Percentiles rank a stretch among this genome's conserved stretches.
Evolutionary conservation across 2,888 invertebrate species (phyloP).

Genomic region (Stegophylla sp.): DNA sequence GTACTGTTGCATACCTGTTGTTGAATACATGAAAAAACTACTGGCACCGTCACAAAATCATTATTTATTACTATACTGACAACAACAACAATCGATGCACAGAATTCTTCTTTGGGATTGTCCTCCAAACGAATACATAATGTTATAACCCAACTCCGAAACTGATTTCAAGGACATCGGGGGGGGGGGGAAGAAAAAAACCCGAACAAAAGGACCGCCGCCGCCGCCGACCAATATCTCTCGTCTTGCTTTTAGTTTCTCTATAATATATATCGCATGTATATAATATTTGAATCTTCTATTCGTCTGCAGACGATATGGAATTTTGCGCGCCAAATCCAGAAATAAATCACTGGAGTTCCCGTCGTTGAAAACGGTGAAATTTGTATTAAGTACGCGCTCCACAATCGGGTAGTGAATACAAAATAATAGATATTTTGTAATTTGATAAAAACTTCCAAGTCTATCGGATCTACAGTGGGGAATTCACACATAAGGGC

Average conservation of each 20-base stretch:
- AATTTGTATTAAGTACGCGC: too few relatives aligned
- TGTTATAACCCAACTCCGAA: not conserved
- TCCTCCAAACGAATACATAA: not conserved
- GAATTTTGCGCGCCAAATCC: too few relatives aligned
- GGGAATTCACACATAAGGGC: too few relatives aligned
- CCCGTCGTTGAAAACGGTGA: too few relatives aligned
- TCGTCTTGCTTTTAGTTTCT: not conserved
- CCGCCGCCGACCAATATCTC: not conserved
- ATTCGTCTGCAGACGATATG: too few relatives aligned
- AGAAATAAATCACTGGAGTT: too few relatives aligned
- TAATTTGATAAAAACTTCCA: too few relatives aligned
- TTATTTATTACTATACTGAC: slow-evolving; percentile 3
- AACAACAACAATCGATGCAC: not conserved
- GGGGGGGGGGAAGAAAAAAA: slow-evolving; percentile 10
- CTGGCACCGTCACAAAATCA: not conserved
- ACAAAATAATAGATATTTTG: too few relatives aligned
- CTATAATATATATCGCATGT: not conserved
- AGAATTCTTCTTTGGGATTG: slow-evolving; percentile 22
- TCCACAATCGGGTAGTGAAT: too few relatives aligned
- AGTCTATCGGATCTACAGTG: too few relatives aligned
- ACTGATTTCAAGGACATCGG: slow-evolving; percentile 22
- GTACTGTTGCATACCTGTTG: not conserved
- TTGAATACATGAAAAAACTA: not conserved
- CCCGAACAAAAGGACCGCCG: slow-evolving; percentile 27
- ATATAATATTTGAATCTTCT: not conserved